phyloP scores from a whole-genome alignment of 2,113 vertebrate genomes.

The Chaetorhynchus papuensis region DNA sequence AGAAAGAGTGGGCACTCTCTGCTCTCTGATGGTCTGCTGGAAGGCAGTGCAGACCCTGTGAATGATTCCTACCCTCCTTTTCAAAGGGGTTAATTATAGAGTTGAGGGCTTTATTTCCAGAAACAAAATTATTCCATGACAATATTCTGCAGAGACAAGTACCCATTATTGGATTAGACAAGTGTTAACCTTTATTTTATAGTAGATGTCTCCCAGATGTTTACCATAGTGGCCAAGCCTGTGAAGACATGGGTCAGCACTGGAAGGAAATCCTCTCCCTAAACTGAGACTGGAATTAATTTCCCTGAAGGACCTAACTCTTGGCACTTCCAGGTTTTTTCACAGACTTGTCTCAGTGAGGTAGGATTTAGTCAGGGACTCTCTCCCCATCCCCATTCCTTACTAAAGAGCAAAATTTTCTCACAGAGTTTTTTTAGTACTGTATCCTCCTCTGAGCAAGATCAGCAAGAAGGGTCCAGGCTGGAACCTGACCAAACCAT shows the following conservation, averaged over 20 bases:
- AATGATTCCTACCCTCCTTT: neutral
- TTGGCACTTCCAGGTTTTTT: neutral
- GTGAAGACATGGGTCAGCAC: neutral
- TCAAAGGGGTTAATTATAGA: neutral
- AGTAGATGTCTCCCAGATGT: neutral
- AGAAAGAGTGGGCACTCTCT: neutral
- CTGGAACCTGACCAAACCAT: neutral
- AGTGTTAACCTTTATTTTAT: neutral
- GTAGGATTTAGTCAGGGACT: neutral
- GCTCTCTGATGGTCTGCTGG: neutral
- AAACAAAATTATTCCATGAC: neutral
- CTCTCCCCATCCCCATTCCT: neutral
- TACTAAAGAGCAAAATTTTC: neutral
- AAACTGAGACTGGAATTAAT: neutral
- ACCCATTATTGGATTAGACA: neutral
- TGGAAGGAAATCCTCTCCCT: neutral
- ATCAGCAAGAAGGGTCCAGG: neutral
- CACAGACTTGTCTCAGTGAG: neutral
- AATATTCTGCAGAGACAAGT: neutral
- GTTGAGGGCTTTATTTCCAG: neutral
- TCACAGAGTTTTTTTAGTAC: neutral
- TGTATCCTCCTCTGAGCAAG: neutral
- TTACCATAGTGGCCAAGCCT: neutral
- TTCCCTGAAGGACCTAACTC: neutral
- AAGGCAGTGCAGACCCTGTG: neutral